Evolutionary conservation across 2,797 vertebrate genomes (phyloP), one percentile per base, ranked within the genome.

Genomic region (Nasua narica): DNA sequence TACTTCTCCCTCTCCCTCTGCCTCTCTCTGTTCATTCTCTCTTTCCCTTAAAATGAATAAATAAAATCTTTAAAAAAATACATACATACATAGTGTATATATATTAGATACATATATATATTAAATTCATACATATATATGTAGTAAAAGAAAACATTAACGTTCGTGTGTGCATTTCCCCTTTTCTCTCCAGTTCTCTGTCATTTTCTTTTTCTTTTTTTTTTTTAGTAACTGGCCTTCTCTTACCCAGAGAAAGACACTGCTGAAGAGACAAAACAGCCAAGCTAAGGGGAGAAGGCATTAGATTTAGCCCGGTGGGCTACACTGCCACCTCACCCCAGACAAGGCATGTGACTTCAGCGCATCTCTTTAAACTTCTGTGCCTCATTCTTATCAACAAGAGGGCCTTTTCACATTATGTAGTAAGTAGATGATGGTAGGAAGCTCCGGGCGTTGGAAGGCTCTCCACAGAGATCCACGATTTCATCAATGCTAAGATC

Each of bases 141-240:
- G 48, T 52, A 77, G 14, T 46, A 46, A 74, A 72, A 72, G 27
- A 96, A 91, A 95, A 79, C 32, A 48, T 65, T 83, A 48, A 76
- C 12, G n/a, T 78, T 78, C 72, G 32, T 40, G 32, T 46, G 9
- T 4, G 12, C 5, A 29, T 91, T 67, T 50, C 7, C 43, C 27
- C 60, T 76, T 70, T 85, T 58, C 69, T 78, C 15, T 60, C n/a
- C 19, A 72, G 19, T 46, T 87, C 82, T 91, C 58, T 90, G 29
- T 43, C 37, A 89, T 32, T 95, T 90, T 77, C 37, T 91, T 58
- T n/a, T n/a, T 29, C 74, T 89, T 79, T 27, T 77, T 91, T 58
- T 95, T 65, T 72, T 94, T 65, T 95, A 58, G 74, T 25, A 67
- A 29, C 3, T 58, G 6, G 62, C 50, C n/a, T 19, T 86, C 52